phyloP scores from a whole-genome alignment of 2,113 vertebrate genomes.

The Antigone vipio region DNA sequence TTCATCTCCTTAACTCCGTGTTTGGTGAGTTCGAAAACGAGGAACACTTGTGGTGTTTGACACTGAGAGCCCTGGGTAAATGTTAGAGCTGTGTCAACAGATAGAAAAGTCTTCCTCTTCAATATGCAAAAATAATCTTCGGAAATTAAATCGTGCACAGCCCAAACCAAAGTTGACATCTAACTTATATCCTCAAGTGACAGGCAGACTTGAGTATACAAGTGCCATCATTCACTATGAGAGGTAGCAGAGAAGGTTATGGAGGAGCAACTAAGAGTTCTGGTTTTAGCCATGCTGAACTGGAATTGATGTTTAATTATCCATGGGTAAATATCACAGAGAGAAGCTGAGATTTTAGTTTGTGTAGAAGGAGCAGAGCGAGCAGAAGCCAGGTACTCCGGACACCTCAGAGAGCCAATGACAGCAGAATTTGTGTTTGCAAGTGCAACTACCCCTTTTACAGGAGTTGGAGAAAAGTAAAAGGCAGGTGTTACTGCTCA shows the following conservation, averaged over 20 bases:
- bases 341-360: background rate
- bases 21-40: background rate
- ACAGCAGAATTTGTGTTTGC: background rate
- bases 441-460: background rate
- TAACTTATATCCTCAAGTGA: background rate
- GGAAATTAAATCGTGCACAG: background rate
- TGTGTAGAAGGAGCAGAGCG: background rate
- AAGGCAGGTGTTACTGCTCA: background rate
- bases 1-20: background rate
- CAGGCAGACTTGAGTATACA: background rate
- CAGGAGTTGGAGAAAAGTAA: background rate
- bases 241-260: background rate
- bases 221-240: background rate
- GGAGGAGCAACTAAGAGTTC: background rate
- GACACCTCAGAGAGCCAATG: accelerated
- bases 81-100: background rate
- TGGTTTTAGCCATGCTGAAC: background rate
- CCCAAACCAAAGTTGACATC: background rate
- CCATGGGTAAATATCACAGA: background rate
- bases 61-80: background rate
- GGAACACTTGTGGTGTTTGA: background rate
- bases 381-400: background rate
- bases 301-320: conserved; percentile 26
- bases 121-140: background rate
- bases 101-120: background rate